Evolutionary conservation across 2,113 vertebrate genomes (phyloP).

Genomic region (Neofelis nebulosa): DNA sequence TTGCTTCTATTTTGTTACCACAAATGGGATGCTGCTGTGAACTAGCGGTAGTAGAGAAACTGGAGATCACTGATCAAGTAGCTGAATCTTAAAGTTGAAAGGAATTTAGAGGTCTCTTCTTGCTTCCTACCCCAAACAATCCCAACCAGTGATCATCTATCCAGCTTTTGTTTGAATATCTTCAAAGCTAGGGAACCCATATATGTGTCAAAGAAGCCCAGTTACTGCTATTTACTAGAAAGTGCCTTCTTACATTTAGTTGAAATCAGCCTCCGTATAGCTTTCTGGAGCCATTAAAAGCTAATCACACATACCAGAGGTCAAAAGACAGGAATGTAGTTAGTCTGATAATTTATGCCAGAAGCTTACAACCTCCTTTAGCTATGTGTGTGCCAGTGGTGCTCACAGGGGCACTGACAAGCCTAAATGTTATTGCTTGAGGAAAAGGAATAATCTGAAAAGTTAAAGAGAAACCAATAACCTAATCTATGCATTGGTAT

Average conservation of each 20-base stretch:
- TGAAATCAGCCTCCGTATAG: not conserved
- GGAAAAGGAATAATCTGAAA: not conserved
- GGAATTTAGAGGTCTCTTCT: not conserved
- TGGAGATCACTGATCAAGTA: conserved; percentile 17
- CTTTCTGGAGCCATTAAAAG: not conserved
- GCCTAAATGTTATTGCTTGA: not conserved
- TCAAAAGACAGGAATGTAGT: conserved; percentile 11
- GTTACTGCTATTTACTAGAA: not conserved
- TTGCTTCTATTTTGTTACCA: not conserved
- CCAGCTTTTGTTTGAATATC: not conserved
- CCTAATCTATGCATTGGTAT: not conserved
- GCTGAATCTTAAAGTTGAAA: not conserved
- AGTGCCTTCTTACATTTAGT: not conserved
- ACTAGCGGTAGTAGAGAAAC: not conserved
- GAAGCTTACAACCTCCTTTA: not conserved
- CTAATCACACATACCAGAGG: not conserved
- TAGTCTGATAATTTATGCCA: not conserved
- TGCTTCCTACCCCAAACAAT: not conserved
- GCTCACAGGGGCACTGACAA: not conserved
- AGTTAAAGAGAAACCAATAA: not conserved
- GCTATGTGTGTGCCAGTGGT: not conserved
- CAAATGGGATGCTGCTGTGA: not conserved
- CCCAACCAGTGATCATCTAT: not conserved
- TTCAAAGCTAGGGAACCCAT: not conserved
- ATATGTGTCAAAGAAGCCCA: not conserved